phyloP scores from a whole-genome alignment of 2,797 vertebrate genomes.

The Myotis planiceps region DNA sequence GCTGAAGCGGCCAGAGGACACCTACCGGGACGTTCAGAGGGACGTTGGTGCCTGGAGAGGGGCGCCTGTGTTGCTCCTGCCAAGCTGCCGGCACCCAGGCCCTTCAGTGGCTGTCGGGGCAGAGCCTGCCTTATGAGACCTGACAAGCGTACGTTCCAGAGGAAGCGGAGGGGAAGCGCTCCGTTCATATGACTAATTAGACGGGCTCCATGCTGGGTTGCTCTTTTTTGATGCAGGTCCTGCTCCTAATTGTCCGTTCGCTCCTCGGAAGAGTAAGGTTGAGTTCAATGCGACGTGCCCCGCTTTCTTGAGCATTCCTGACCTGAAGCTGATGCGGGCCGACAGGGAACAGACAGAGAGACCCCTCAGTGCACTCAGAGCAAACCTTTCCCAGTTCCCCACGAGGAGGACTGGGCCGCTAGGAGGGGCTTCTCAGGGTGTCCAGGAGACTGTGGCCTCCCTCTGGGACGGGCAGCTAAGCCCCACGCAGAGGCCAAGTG shows the following conservation, averaged over 20 bases:
- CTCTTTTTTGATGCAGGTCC: slow-evolving; percentile 96
- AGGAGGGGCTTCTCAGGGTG: slow-evolving; percentile 8
- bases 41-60: not conserved
- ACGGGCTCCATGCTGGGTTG: slow-evolving; percentile 94
- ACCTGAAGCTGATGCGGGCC: slow-evolving; percentile 87
- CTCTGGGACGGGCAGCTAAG: not conserved
- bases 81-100: slow-evolving; percentile 79
- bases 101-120: slow-evolving; percentile 77
- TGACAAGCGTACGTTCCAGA: slow-evolving; percentile 90
- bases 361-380: slow-evolving; percentile 38
- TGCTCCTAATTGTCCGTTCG: slow-evolving; percentile 95
- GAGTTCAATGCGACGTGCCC: slow-evolving; percentile 93
- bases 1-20: not conserved
- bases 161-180: slow-evolving; percentile 91
- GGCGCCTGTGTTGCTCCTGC: slow-evolving; percentile 17
- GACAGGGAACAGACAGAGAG: slow-evolving; percentile 84
- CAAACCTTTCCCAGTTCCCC: slow-evolving; percentile 63
- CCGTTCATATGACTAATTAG: slow-evolving; percentile 99
- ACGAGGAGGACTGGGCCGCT: not conserved
- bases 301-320: slow-evolving; percentile 84
- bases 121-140: slow-evolving; percentile 83
- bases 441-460: not conserved
- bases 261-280: slow-evolving; percentile 90
- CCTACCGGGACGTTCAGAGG: rapidly evolving
- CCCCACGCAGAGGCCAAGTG: not conserved